Evolutionary conservation across 1,140 invertebrate genomes (phyloP).

Genomic region (Bombus superbus): DNA sequence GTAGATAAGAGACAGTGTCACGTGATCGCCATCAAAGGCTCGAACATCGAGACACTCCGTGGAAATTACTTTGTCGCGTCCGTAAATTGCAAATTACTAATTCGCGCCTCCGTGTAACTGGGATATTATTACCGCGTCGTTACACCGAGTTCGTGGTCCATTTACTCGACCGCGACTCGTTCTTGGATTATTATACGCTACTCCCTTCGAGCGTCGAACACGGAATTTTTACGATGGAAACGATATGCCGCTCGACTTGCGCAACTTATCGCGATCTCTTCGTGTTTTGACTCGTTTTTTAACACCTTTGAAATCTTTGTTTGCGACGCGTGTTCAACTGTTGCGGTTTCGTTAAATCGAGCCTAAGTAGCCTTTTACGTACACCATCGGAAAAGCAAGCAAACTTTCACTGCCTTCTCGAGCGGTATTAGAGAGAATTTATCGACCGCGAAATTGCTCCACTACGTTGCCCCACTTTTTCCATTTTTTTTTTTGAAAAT

Average conservation of each 20-base stretch:
- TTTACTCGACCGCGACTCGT: not conserved
- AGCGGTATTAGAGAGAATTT: not conserved
- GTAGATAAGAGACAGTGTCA: not conserved
- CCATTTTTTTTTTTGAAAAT: not conserved
- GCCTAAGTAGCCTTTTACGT: not conserved
- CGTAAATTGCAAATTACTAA: slow-evolving; percentile 45
- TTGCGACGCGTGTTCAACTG: too few species aligned
- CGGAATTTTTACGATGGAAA: not conserved
- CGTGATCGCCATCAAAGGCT: not conserved
- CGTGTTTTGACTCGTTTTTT: too few species aligned
- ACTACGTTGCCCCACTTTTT: not conserved
- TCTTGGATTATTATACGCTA: not conserved
- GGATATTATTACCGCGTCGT: slow-evolving; percentile 12
- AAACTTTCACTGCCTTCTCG: not conserved
- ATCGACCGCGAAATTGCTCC: not conserved
- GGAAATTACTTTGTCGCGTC: slow-evolving; percentile 30
- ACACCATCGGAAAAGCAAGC: too few species aligned
- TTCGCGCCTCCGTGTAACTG: slow-evolving; percentile 34
- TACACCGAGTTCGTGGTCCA: not conserved
- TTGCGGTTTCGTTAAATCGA: not conserved
- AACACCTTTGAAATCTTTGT: too few species aligned
- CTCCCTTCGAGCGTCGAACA: not conserved
- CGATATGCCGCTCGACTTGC: not conserved
- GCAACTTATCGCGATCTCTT: too few species aligned
- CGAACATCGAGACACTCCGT: not conserved